These are phyloP conservation scores for Drosophila ogumai DNA, from an alignment of 1,140 invertebrate genomes.

Conservation along the genomic window DNA sequence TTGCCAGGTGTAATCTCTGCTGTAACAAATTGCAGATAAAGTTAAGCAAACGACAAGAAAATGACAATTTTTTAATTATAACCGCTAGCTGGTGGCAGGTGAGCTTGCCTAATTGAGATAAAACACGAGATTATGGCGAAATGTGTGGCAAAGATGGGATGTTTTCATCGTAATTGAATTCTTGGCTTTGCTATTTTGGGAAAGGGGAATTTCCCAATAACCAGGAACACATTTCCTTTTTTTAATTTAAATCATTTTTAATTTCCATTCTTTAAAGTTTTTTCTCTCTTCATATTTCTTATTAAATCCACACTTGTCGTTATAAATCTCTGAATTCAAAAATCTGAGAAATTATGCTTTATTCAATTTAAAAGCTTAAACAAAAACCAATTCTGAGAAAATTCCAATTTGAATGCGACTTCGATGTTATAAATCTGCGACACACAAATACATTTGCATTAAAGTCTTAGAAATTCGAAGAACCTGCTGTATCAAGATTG, in stretches of 20 bases:
- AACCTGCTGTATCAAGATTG: slow-evolving; percentile 56
- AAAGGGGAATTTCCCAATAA: slow-evolving; percentile 2
- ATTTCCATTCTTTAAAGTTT: background rate
- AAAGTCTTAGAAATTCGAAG: slow-evolving; percentile 46
- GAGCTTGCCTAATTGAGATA: slow-evolving; percentile 35
- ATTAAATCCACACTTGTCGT: background rate
- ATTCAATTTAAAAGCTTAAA: slow-evolving; percentile 25
- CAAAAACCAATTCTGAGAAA: slow-evolving; percentile 61
- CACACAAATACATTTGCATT: slow-evolving; percentile 59
- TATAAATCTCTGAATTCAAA: slow-evolving; percentile 18
- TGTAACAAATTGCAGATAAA: slow-evolving; percentile 74
- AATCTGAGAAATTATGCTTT: slow-evolving; percentile 12
- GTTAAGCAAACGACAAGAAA: slow-evolving; percentile 76
- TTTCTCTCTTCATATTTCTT: slow-evolving; percentile 13
- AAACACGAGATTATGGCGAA: slow-evolving; percentile 29
- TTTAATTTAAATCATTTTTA: background rate
- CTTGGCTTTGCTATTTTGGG: background rate
- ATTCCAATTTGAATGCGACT: slow-evolving; percentile 63
- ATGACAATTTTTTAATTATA: slow-evolving; percentile 80
- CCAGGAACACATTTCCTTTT: background rate
- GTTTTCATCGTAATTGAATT: slow-evolving; percentile 18
- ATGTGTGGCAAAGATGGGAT: slow-evolving; percentile 6
- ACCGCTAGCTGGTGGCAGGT: slow-evolving; percentile 28
- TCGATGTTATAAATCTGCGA: slow-evolving; percentile 36
- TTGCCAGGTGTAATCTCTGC: slow-evolving; percentile 73